phyloP scores from a whole-genome alignment of 2,797 vertebrate species.

The Xenentodon cancila region DNA sequence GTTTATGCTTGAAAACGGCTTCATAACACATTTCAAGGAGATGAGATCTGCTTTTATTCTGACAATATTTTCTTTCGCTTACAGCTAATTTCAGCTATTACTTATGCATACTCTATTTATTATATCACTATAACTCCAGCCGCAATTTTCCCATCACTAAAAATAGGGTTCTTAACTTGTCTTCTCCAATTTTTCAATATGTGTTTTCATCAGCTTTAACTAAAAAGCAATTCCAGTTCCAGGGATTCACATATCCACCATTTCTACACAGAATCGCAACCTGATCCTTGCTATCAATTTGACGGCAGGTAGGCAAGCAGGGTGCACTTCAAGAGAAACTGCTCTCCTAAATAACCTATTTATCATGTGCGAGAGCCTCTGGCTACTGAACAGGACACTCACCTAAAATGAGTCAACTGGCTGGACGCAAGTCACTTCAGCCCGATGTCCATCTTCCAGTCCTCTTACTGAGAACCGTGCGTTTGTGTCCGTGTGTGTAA shows the following conservation, averaged over 20 bases:
- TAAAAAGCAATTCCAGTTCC: slow-evolving; percentile 32
- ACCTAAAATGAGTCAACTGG: slow-evolving; percentile 39
- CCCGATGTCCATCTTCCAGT: slow-evolving; percentile 24
- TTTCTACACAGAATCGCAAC: slow-evolving; percentile 14
- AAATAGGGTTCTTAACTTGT: not conserved
- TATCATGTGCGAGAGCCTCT: slow-evolving; percentile 41
- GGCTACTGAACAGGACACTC: slow-evolving; percentile 30
- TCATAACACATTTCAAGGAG: no score
- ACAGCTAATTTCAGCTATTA: no score
- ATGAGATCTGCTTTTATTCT: no score
- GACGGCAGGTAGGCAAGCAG: slow-evolving; percentile 28
- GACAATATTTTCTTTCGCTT: no score
- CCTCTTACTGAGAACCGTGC: slow-evolving; percentile 4
- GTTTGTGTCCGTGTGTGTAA: not conserved
- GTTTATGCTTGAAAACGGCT: no score
- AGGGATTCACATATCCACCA: slow-evolving; percentile 4
- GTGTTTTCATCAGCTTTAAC: slow-evolving; percentile 7
- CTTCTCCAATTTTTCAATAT: slow-evolving; percentile 21
- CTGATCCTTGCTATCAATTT: slow-evolving; percentile 36
- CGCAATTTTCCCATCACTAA: not conserved
- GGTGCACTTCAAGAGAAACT: slow-evolving; percentile 45
- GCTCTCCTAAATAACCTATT: slow-evolving; percentile 56
- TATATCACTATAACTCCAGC: not conserved
- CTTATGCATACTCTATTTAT: not conserved
- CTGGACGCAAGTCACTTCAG: slow-evolving; percentile 36